Evolutionary conservation across 2,888 invertebrate species (phyloP).

Genomic region (Athrips mouffetella): DNA sequence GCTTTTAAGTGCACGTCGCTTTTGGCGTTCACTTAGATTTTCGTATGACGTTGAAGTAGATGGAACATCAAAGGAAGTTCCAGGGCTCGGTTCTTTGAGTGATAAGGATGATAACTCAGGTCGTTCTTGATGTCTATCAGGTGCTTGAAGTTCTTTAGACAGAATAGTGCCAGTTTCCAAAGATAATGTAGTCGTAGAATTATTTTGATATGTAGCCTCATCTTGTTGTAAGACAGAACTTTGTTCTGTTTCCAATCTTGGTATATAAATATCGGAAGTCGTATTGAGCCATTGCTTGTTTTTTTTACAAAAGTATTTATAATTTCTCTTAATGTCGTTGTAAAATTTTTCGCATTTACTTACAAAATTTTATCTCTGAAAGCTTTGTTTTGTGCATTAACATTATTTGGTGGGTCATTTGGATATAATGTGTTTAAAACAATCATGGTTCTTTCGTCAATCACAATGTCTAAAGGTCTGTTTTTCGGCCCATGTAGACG

Average conservation of each 20-base stretch:
- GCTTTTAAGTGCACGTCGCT: neutral
- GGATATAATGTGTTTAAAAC: neutral
- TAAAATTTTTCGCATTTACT: neutral
- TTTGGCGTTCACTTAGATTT: neutral
- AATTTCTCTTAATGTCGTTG: neutral
- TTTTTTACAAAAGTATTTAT: neutral
- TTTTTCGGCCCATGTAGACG: neutral
- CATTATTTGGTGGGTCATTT: neutral
- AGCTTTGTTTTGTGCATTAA: neutral
- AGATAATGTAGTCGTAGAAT: too few relatives aligned
- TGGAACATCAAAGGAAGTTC: neutral
- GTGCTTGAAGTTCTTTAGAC: neutral
- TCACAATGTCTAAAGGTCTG: neutral
- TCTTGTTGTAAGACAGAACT: neutral
- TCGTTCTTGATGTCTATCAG: neutral
- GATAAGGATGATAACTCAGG: too few relatives aligned
- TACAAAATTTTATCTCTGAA: neutral
- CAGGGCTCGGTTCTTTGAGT: too few relatives aligned
- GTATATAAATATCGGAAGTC: neutral
- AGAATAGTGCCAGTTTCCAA: too few relatives aligned
- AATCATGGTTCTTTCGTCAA: neutral
- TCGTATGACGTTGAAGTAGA: neutral
- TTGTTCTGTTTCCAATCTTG: neutral
- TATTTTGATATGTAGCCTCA: too few relatives aligned
- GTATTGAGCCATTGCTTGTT: neutral